A percentile compares a stretch with the other conserved stretches of the same genome.
Conservation (phyloP, 2,113 vertebrate species). For the Haplochromis burtoni region DNA sequence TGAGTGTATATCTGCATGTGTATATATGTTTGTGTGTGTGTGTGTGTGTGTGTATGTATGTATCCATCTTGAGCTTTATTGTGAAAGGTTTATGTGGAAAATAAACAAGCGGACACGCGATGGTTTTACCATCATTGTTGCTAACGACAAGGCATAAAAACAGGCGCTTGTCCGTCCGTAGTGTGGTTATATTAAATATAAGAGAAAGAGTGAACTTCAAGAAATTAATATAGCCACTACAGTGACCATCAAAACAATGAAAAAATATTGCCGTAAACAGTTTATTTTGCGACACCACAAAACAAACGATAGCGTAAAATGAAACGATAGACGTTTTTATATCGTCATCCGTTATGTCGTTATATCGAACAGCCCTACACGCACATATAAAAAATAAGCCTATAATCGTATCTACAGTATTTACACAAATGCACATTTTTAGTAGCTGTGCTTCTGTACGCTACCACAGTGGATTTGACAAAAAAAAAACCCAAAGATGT, state of each 20-base stretch:
- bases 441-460: neutral
- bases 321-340: no score
- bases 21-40: no score
- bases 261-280: no score
- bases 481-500: rapidly evolving
- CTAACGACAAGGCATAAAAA: neutral
- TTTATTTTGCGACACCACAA: no score
- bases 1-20: no score
- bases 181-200: neutral
- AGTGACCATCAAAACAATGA: no score
- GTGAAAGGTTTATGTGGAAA: neutral
- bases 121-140: rapidly evolving
- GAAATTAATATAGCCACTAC: neutral
- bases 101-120: rapidly evolving
- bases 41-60: neutral
- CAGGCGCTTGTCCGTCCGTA: rapidly evolving
- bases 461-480: neutral
- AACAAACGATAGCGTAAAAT: no score
- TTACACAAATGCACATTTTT: neutral
- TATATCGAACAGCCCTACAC: neutral
- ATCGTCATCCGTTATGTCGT: no score
- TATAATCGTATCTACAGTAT: neutral
- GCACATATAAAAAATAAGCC: neutral
- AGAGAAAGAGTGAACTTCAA: neutral
- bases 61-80: neutral